phyloP scores from a whole-genome alignment of 2,888 invertebrate genomes.

The Sinhomidia bicolor region DNA sequence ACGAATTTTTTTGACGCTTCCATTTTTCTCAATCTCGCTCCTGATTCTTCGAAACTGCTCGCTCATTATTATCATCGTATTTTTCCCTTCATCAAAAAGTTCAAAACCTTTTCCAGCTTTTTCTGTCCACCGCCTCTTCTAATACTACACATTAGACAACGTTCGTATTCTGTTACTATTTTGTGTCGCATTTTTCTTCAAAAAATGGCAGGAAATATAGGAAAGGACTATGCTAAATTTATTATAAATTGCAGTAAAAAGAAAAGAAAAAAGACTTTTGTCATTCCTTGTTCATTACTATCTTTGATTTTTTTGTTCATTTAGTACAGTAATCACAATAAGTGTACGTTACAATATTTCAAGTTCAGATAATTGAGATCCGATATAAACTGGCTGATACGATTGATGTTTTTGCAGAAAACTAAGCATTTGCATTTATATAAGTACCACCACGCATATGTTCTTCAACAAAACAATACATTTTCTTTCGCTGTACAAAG shows the following conservation, averaged over 20 bases:
- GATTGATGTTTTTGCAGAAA: constrained; percentile 47
- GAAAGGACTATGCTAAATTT: constrained; percentile 32
- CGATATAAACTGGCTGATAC: constrained; percentile 69
- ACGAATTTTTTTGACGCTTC: neutral
- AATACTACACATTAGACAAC: too few relatives aligned
- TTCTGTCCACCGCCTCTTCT: neutral
- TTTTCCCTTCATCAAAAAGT: too few relatives aligned
- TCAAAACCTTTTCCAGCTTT: neutral
- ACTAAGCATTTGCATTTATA: too few relatives aligned
- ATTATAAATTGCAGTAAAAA: constrained; percentile 1
- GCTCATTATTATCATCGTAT: too few relatives aligned
- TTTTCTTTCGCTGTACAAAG: neutral
- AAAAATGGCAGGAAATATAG: constrained; percentile 48
- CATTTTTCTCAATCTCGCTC: neutral
- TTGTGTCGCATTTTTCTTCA: too few relatives aligned
- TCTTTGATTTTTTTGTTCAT: constrained; percentile 37
- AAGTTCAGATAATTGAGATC: constrained; percentile 67
- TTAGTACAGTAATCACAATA: constrained; percentile 65
- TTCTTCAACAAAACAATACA: too few relatives aligned
- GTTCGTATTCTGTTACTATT: too few relatives aligned
- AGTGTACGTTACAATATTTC: constrained; percentile 68
- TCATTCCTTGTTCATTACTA: constrained; percentile 30
- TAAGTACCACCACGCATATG: neutral
- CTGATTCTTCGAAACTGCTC: too few relatives aligned
- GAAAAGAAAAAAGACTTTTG: neutral